Percentiles rank a stretch among this genome's conserved stretches.
phyloP scores from a whole-genome alignment of 2,113 vertebrate genomes.

The Anguilla rostrata region DNA sequence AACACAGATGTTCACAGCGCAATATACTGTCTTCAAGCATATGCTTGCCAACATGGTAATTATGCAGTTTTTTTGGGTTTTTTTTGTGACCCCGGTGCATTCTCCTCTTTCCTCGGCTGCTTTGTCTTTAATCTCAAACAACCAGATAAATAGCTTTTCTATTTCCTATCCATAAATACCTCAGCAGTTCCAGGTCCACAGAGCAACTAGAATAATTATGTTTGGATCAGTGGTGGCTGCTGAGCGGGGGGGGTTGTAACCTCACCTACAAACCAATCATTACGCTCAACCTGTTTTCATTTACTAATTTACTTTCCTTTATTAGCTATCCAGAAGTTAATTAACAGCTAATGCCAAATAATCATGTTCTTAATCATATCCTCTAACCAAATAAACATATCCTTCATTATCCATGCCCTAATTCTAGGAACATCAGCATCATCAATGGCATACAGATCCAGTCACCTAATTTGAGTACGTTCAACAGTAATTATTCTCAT shows the following conservation, averaged over 20 bases:
- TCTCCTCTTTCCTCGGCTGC: background rate
- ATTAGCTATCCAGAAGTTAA: no score
- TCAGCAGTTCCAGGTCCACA: background rate
- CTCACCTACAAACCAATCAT: no score
- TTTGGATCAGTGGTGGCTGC: background rate
- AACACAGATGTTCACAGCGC: background rate
- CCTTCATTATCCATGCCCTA: no score
- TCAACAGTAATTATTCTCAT: no score
- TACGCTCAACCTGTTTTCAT: no score
- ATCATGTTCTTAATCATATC: no score
- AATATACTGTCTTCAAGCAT: background rate
- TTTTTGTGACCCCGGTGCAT: background rate
- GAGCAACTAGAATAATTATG: background rate
- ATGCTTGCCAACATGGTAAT: background rate
- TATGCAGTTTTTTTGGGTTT: background rate
- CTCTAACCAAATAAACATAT: no score
- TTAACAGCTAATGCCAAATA: no score
- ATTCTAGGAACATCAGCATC: no score
- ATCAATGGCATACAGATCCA: no score
- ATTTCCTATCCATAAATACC: background rate
- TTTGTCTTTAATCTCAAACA: conserved; percentile 6
- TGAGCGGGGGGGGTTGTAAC: background rate
- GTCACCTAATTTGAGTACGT: no score
- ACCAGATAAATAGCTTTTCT: background rate
- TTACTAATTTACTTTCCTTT: no score